A percentile compares a stretch with the other conserved stretches of the same genome.
phyloP scores from a whole-genome alignment of 2,888 invertebrate species.

The Xanthia icteritia region DNA sequence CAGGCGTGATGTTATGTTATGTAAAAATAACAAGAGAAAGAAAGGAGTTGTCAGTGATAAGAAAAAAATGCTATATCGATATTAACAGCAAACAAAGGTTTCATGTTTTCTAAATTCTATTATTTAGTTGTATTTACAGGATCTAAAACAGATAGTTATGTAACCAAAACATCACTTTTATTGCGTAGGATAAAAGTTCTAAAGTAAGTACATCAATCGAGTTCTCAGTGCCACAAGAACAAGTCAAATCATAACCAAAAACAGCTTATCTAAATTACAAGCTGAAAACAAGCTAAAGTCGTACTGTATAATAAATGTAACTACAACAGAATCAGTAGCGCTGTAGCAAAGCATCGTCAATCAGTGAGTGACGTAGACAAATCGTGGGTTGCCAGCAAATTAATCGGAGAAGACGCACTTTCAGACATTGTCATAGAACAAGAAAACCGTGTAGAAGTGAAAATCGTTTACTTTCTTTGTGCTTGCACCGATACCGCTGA shows the following conservation, averaged over 20 bases:
- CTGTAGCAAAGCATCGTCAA: slow-evolving; percentile 56
- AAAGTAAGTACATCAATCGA: not conserved
- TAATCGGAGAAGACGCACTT: slow-evolving; percentile 65
- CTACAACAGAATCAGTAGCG: slow-evolving; percentile 44
- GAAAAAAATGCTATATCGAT: not conserved
- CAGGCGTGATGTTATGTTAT: no score
- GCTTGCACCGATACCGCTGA: not conserved
- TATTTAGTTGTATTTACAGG: not conserved
- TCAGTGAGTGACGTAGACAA: slow-evolving; percentile 64
- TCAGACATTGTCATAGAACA: slow-evolving; percentile 49
- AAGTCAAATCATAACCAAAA: not conserved
- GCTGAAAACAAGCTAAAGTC: slow-evolving; percentile 16
- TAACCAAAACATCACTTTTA: not conserved
- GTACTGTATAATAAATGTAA: slow-evolving; percentile 42
- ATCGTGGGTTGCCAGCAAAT: slow-evolving; percentile 61
- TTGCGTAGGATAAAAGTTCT: no score
- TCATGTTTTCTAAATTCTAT: not conserved
- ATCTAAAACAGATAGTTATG: not conserved
- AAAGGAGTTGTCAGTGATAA: not conserved
- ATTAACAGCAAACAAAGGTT: not conserved
- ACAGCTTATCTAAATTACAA: slow-evolving; percentile 10
- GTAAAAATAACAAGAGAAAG: no score
- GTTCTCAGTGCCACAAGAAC: not conserved
- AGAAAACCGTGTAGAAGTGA: not conserved
- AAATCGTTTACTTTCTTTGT: not conserved